These are phyloP conservation scores for Hydraecia micacea DNA, from an alignment of 2,888 invertebrate genomes.

Conservation along the genomic window DNA sequence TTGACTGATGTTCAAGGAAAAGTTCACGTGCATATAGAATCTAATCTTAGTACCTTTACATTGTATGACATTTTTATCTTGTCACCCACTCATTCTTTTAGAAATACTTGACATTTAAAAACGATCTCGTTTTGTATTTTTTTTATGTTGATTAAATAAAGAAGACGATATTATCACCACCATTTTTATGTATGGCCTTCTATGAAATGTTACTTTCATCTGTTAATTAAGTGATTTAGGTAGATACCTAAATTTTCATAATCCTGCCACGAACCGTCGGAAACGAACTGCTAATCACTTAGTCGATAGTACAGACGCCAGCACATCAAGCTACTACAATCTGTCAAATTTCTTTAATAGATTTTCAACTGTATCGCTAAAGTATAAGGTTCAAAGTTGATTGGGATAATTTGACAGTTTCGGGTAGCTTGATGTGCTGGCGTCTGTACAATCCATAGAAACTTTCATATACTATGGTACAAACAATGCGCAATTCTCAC, in stretches of 20 bases:
- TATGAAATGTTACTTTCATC: neutral
- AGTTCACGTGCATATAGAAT: neutral
- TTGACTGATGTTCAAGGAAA: neutral
- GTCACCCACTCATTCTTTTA: neutral
- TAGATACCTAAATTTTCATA: neutral
- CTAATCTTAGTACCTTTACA: neutral
- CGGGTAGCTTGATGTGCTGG: too few relatives aligned
- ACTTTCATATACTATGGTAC: neutral
- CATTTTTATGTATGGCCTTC: neutral
- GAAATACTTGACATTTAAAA: neutral
- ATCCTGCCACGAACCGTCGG: neutral
- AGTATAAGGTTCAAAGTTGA: too few relatives aligned
- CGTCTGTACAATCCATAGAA: too few relatives aligned
- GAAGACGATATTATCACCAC: neutral
- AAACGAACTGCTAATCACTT: slow-evolving; percentile 12
- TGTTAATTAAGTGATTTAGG: neutral
- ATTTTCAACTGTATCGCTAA: too few relatives aligned
- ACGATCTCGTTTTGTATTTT: too few relatives aligned
- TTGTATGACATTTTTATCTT: neutral
- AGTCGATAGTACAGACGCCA: slow-evolving; percentile 19
- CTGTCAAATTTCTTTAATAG: too few relatives aligned
- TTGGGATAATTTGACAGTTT: too few relatives aligned
- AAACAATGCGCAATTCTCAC: slow-evolving; percentile 24
- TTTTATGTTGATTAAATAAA: neutral
- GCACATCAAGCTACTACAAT: too few relatives aligned